Evolutionary conservation across 92 coral and sea anemone genomes (phyloP).

Genomic region (Hydrozoanthus gracilis): DNA sequence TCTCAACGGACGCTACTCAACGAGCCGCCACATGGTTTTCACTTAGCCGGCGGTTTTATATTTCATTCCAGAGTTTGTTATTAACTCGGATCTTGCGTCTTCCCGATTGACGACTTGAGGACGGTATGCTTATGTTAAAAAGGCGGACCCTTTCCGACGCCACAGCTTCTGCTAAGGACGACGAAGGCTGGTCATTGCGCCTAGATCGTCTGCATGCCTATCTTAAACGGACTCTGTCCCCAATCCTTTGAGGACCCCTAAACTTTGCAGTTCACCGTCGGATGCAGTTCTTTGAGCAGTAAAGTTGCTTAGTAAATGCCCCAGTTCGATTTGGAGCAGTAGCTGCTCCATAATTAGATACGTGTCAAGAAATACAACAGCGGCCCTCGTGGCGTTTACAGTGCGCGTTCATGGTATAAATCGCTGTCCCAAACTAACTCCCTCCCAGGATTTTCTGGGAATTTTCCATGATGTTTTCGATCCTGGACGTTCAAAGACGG

Average conservation of each 20-base stretch:
- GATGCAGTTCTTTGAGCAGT: slow-evolving; percentile 13
- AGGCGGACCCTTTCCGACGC: slow-evolving; percentile 3
- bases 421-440: no score
- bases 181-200: slow-evolving; percentile 16
- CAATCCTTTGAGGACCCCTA: slow-evolving; percentile 10
- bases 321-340: slow-evolving; percentile 10
- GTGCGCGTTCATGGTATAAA: no score
- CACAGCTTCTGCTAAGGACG: slow-evolving; percentile 27
- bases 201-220: slow-evolving; percentile 13
- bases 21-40: no score
- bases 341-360: slow-evolving; percentile 7
- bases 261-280: slow-evolving; percentile 11
- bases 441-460: no score
- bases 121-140: slow-evolving; percentile 15
- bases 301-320: background rate
- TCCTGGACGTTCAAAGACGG: no score
- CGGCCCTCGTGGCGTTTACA: no score
- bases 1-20: no score
- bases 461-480: no score
- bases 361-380: background rate
- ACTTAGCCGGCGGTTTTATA: no score
- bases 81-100: no score
- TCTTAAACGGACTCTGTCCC: slow-evolving; percentile 39
- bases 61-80: no score
- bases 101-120: slow-evolving; percentile 10